A percentile compares a stretch with the other conserved stretches of the same genome.
phyloP scores from a whole-genome alignment of 2,113 vertebrate genomes.

The Malurus melanocephalus region DNA sequence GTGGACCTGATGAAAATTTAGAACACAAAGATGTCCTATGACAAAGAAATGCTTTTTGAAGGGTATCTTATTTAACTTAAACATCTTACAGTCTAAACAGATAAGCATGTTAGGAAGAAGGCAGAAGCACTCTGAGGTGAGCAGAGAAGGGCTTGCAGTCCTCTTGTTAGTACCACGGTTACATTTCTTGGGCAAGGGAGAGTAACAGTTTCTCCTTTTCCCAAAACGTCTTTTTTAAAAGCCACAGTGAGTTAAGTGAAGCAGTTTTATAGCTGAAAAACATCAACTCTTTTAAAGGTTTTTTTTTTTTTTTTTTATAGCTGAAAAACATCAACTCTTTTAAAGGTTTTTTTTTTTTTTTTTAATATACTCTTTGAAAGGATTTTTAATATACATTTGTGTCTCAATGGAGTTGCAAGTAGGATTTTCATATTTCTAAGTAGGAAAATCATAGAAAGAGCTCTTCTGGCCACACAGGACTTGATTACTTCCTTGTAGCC shows the following conservation, averaged over 20 bases:
- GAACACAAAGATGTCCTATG: neutral
- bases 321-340: neutral
- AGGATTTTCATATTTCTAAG: neutral
- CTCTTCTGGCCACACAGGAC: neutral
- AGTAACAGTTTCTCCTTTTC: neutral
- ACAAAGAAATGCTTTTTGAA: neutral
- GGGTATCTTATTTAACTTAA: neutral
- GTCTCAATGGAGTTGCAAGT: neutral
- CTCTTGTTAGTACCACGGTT: neutral
- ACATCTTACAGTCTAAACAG: neutral
- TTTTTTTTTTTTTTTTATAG: neutral
- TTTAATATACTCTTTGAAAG: neutral
- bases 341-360: neutral
- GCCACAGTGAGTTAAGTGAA: neutral
- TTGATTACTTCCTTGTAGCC: neutral
- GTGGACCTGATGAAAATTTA: neutral
- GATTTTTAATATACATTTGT: neutral
- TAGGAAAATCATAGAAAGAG: neutral
- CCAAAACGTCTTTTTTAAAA: neutral
- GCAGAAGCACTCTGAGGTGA: neutral
- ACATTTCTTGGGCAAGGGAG: neutral
- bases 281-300: neutral
- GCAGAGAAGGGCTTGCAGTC: neutral
- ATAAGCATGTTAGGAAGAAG: neutral
- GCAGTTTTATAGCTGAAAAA: neutral